A percentile compares a stretch with the other conserved stretches of the same genome.
phyloP scores from a whole-genome alignment of 2,797 vertebrate genomes.

The Squalus acanthias region DNA sequence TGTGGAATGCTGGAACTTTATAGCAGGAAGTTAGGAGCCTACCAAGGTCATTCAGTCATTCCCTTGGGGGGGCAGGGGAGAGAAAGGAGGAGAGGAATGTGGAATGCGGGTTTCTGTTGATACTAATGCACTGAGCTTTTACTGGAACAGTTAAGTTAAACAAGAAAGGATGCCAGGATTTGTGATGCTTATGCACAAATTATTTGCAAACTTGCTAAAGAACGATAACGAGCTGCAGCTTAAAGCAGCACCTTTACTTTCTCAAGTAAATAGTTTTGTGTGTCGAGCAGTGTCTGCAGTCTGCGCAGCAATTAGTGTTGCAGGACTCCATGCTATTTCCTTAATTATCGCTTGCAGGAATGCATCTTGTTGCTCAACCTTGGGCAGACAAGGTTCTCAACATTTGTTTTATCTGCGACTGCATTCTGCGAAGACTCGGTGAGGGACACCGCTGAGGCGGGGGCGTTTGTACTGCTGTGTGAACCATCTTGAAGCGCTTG shows the following conservation, averaged over 20 bases:
- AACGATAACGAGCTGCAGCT: too few relatives aligned
- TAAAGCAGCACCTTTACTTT: not conserved
- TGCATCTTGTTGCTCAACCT: not conserved
- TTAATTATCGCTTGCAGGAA: not conserved
- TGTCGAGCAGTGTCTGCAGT: not conserved
- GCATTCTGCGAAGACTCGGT: not conserved
- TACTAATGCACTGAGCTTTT: slow-evolving; percentile 15
- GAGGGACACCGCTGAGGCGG: not conserved
- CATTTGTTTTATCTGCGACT: not conserved
- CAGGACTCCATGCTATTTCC: not conserved
- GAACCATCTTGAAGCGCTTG: not conserved
- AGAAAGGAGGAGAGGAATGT: not conserved
- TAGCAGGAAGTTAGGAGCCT: slow-evolving; percentile 37
- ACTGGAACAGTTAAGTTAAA: not conserved
- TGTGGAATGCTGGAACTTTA: slow-evolving; percentile 19
- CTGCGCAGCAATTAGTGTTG: not conserved
- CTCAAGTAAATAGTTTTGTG: not conserved
- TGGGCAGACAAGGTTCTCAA: not conserved
- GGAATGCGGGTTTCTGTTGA: slow-evolving; percentile 23
- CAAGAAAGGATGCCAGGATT: not conserved
- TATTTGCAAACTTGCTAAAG: not conserved
- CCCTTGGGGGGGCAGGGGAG: not conserved
- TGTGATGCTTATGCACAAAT: not conserved
- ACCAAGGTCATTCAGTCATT: slow-evolving; percentile 6
- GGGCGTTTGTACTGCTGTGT: not conserved